Evolutionary conservation across 2,797 vertebrate species (phyloP), one percentile per base, ranked within the genome.

Genomic region (Anabas testudineus): DNA sequence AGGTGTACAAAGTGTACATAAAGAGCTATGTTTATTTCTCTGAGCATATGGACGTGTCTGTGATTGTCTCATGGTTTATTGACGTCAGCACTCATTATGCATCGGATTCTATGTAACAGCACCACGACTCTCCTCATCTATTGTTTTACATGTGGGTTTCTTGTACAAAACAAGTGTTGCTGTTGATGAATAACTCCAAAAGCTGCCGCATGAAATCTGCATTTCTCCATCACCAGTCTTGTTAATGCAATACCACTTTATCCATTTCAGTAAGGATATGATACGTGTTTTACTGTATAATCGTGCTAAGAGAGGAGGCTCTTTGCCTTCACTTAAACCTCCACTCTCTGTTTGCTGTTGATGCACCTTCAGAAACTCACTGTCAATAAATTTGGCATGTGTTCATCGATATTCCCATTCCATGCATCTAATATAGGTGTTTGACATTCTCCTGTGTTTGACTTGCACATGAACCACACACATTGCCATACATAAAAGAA

Each of bases 1-100:
- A 86, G 82, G 79, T 94, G 89, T 93, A 93, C 87, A 94, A 92
- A 93, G 76, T 94, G 92, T 94, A 94, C 71, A 93, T 92, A 90
- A 81, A 90, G 92, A 92, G 86, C 84, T 91, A 91, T 82, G 91
- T 92, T 93, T 92, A 89, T 86, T 87, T 91, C 87, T 90, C 91
- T 80, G 81, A 86, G 91, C 90, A 90, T 89, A 89, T 90, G 87
- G 84, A 86, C 58, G 88, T 92, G 90, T 94, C 87, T 91, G 87
- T 90, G 91, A 80, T 88, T 78, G 89, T 92, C 89, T 85, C 76
- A 88, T 81, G 77, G 86, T 89, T 93, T 78, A 81, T 86, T 85
- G 82, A 88, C 92, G 86, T 92, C 89, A 83, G 77, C 85, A 81
- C 87, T 89, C 83, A 87, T 83, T 59, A 71, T 76, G 82, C 87